These are phyloP conservation scores for Harlomillsia oculata DNA, from an alignment of 1,140 invertebrate species.

Conservation along the genomic window DNA sequence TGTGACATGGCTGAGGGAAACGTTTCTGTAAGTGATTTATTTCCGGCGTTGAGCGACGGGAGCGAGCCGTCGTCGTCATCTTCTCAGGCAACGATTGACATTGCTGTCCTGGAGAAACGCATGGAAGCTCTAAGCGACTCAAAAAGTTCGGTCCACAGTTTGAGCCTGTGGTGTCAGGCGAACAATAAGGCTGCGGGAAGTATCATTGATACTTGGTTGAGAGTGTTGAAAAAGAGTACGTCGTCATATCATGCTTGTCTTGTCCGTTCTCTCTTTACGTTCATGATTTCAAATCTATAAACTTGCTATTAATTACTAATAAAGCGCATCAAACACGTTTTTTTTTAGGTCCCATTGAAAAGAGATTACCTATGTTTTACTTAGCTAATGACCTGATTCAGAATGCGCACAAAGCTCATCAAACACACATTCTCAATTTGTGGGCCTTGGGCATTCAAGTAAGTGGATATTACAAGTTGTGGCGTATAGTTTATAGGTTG, in stretches of 20 bases:
- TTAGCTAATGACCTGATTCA: constrained; percentile 93
- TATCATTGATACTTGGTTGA: constrained; percentile 80
- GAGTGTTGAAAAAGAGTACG: constrained; percentile 79
- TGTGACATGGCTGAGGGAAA: too few relatives aligned
- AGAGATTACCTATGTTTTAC: constrained; percentile 81
- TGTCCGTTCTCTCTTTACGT: too few relatives aligned
- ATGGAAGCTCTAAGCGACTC: constrained; percentile 73
- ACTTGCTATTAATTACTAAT: too few relatives aligned
- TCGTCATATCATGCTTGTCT: too few relatives aligned
- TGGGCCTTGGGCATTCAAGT: constrained; percentile 83
- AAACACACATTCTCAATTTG: constrained; percentile 72
- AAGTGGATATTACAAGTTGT: too few relatives aligned
- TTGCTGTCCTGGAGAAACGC: constrained; percentile 54
- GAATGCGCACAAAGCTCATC: constrained; percentile 79
- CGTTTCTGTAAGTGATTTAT: too few relatives aligned
- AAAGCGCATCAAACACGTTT: too few relatives aligned
- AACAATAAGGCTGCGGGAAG: constrained; percentile 73
- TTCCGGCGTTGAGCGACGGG: too few relatives aligned
- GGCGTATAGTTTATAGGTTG: too few relatives aligned
- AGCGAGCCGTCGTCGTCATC: too few relatives aligned
- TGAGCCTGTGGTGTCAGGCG: constrained; percentile 82
- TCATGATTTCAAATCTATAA: too few relatives aligned
- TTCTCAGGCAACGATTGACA: too few relatives aligned
- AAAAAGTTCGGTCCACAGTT: constrained; percentile 77
- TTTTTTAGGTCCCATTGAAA: constrained; percentile 70